Evolutionary conservation across 2,113 vertebrate genomes (phyloP).

Genomic region (Chaetops frenatus): DNA sequence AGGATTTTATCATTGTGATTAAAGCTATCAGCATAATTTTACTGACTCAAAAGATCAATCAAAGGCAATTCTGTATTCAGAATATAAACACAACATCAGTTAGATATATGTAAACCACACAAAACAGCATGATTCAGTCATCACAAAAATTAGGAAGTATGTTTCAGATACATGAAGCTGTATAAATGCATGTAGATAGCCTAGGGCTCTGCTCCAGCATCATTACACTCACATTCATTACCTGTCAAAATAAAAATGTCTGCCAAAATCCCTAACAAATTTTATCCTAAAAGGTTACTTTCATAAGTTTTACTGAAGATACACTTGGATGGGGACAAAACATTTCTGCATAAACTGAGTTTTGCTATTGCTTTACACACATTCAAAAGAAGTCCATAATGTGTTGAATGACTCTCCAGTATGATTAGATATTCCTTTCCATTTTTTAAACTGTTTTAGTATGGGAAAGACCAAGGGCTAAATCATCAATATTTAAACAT

Average conservation of each 20-base stretch:
- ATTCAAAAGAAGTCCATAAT: background rate
- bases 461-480: background rate
- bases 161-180: background rate
- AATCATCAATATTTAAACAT: background rate
- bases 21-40: background rate
- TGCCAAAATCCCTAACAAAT: background rate
- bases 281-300: background rate
- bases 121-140: background rate
- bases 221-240: background rate
- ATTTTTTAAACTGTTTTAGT: background rate
- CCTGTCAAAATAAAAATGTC: background rate
- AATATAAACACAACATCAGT: background rate
- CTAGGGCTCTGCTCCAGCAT: background rate
- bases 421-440: background rate
- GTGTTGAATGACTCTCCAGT: background rate
- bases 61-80: background rate
- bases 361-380: background rate
- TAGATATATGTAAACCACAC: background rate
- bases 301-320: background rate
- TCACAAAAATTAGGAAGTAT: background rate
- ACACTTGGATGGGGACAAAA: background rate
- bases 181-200: background rate
- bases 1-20: background rate
- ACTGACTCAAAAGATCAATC: background rate
- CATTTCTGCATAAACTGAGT: background rate